These are phyloP conservation scores for Gymnocephalus cernua DNA, from an alignment of 2,113 vertebrate genomes.

Conservation along the genomic window DNA sequence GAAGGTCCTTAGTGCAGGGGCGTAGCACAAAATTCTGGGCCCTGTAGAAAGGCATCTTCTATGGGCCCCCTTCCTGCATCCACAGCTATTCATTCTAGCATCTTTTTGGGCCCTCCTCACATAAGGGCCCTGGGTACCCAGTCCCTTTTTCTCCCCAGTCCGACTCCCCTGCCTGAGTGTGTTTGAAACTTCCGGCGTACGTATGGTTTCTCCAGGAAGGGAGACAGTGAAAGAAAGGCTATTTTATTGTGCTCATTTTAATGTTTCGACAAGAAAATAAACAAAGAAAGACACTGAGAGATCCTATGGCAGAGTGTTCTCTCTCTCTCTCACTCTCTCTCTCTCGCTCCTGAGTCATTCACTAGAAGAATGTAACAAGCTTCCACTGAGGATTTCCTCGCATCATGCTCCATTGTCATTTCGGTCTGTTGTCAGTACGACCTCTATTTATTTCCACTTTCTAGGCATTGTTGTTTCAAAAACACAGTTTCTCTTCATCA, in stretches of 20 bases:
- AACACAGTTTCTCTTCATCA: conserved; percentile 70
- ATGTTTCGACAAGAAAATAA: conserved; percentile 79
- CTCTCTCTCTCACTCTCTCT: conserved; percentile 26
- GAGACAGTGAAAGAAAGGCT: conserved; percentile 73
- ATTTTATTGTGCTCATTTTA: conserved; percentile 84
- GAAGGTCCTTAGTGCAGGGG: no score
- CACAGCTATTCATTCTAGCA: no score
- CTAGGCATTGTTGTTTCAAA: conserved; percentile 61
- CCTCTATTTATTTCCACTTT: conserved; percentile 68
- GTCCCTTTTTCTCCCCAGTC: no score
- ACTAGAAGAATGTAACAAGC: conserved; percentile 56
- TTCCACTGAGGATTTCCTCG: conserved; percentile 57
- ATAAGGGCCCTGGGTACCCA: no score
- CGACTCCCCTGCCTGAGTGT: no score
- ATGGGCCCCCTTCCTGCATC: no score
- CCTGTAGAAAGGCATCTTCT: no score
- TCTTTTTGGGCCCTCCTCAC: no score
- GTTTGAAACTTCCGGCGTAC: conserved; percentile 1
- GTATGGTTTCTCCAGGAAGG: conserved; percentile 60
- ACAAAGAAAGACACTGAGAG: conserved; percentile 70
- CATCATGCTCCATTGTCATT: conserved; percentile 59
- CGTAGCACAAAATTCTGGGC: no score
- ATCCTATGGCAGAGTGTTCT: conserved; percentile 62
- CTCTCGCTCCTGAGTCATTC: conserved; percentile 66
- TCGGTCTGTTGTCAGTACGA: conserved; percentile 56